phyloP scores from a whole-genome alignment of 2,888 invertebrate genomes.

The Plebejus melissa region DNA sequence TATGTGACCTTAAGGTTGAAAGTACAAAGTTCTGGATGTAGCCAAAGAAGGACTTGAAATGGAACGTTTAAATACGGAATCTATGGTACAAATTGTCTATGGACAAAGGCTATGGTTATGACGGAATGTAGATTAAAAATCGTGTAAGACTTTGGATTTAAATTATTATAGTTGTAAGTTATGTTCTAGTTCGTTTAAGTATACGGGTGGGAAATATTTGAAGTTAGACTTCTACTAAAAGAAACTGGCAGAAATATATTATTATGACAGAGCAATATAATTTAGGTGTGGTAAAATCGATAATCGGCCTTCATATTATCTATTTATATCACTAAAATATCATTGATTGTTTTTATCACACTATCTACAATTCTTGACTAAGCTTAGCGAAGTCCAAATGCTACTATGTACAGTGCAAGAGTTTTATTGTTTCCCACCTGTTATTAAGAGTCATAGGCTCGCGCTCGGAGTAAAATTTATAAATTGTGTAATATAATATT shows the following conservation, averaged over 20 bases:
- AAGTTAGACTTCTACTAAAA: conserved; percentile 3
- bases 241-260: not conserved
- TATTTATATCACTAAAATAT: not conserved
- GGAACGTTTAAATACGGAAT: conserved; percentile 37
- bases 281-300: not conserved
- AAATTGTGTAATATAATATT: not conserved
- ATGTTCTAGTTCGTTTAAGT: conserved; percentile 2
- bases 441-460: not conserved
- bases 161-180: conserved; percentile 26
- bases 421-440: not conserved
- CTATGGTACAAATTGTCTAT: conserved; percentile 30
- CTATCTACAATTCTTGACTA: not conserved
- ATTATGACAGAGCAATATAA: not conserved
- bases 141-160: conserved; percentile 8
- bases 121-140: conserved; percentile 16
- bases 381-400: not conserved
- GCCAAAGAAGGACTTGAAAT: conserved; percentile 26
- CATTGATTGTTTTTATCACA: not conserved
- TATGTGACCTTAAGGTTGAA: not conserved
- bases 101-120: conserved; percentile 8
- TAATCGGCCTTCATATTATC: not conserved
- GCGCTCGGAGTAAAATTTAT: not conserved
- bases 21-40: not conserved
- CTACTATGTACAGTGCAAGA: not conserved
- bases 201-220: not conserved